Percentiles rank a stretch among this genome's conserved stretches.
phyloP scores from a whole-genome alignment of 2,888 invertebrate species.

The Nomada fucata region DNA sequence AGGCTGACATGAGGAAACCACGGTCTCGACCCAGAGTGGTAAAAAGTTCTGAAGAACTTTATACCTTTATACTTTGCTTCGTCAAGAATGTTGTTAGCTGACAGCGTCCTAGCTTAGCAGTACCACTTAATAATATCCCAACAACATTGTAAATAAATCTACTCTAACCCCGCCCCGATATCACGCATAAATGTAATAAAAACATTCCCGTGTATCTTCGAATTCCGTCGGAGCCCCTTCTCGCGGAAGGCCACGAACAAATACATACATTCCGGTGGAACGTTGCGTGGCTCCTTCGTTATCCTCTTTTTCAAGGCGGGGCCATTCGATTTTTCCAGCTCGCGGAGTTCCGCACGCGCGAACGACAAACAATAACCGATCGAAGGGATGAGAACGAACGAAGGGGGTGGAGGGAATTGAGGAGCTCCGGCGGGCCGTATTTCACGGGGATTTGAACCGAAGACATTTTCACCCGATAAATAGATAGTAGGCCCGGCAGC shows the following conservation, averaged over 20 bases:
- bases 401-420: constrained; percentile 6
- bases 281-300: constrained; percentile 51
- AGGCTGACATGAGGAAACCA: no score
- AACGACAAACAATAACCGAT: constrained; percentile 76
- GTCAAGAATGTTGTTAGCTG: no score
- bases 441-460: constrained; percentile 84
- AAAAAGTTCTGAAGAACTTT: no score
- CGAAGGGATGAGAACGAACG: constrained; percentile 49
- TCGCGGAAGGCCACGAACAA: constrained; percentile 3
- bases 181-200: no score
- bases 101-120: no score
- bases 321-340: constrained; percentile 76
- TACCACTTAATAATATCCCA: no score
- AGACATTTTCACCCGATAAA: constrained; percentile 84
- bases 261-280: constrained; percentile 21
- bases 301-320: constrained; percentile 63
- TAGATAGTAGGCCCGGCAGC: constrained; percentile 81
- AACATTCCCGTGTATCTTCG: constrained; percentile 1
- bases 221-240: constrained; percentile 26
- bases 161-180: no score
- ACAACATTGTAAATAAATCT: no score
- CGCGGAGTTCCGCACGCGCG: constrained; percentile 68
- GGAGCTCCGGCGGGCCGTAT: constrained; percentile 72
- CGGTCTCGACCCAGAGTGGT: no score
- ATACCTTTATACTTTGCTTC: no score